phyloP scores from a whole-genome alignment of 2,113 vertebrate genomes.

The Vulpes ferrilata region DNA sequence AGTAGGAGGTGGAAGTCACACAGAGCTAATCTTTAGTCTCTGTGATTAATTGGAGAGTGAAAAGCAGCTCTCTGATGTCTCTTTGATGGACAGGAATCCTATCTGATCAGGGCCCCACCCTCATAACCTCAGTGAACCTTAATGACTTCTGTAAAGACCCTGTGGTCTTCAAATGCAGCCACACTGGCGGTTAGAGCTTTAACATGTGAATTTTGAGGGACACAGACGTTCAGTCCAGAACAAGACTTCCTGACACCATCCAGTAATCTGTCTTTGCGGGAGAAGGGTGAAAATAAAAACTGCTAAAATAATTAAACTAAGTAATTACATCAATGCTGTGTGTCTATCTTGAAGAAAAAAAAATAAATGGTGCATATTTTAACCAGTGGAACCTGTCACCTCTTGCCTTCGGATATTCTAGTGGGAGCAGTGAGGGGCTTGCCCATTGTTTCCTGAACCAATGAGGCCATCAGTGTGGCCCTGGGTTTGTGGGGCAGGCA shows the following conservation, averaged over 20 bases:
- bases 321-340: neutral
- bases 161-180: too few species aligned
- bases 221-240: neutral
- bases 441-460: neutral
- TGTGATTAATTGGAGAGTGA: neutral
- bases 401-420: neutral
- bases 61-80: neutral
- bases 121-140: neutral
- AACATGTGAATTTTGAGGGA: neutral
- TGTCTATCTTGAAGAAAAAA: neutral
- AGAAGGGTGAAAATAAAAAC: neutral
- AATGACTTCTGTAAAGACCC: neutral
- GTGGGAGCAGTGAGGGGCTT: too few species aligned
- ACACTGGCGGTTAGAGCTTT: neutral
- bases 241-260: neutral
- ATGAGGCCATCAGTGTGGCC: neutral
- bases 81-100: neutral
- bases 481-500: neutral
- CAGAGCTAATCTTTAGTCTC: neutral
- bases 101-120: neutral
- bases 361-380: neutral
- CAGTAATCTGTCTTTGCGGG: neutral
- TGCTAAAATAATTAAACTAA: neutral
- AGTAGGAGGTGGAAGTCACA: neutral
- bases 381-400: neutral